These are phyloP conservation scores for Campylomormyrus numenius DNA, from an alignment of 2,113 vertebrate genomes.

Conservation along the genomic window DNA sequence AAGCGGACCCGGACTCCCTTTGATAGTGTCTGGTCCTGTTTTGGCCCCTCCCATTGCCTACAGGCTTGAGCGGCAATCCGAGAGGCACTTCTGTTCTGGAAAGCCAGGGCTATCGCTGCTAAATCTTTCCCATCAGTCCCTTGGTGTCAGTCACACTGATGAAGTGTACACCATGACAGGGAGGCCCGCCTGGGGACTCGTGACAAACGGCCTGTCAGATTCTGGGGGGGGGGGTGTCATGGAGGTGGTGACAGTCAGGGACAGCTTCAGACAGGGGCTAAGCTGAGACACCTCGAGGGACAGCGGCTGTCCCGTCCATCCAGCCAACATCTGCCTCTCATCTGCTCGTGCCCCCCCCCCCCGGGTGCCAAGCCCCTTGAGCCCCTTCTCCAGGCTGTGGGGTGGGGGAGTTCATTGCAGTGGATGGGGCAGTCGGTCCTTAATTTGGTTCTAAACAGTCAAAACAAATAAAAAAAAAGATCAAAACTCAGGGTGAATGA, in stretches of 20 bases:
- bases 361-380: not conserved
- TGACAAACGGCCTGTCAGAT: not conserved
- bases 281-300: not conserved
- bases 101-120: not conserved
- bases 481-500: not conserved
- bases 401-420: not conserved
- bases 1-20: not conserved
- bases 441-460: not conserved
- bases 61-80: not conserved
- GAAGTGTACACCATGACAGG: not conserved
- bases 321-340: not conserved
- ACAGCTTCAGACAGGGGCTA: not conserved
- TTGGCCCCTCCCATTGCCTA: not conserved
- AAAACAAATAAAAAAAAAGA: not conserved
- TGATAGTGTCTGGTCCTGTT: not conserved
- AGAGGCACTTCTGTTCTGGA: not conserved
- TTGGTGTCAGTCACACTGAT: constrained; percentile 18
- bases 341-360: not conserved
- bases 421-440: not conserved
- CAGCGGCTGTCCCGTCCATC: not conserved
- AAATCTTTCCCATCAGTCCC: not conserved
- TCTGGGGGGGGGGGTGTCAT: not conserved
- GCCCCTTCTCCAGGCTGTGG: not conserved
- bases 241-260: not conserved
- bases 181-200: not conserved